Evolutionary conservation across 2,888 invertebrate genomes (phyloP).

Genomic region (Miltochrista miniata): DNA sequence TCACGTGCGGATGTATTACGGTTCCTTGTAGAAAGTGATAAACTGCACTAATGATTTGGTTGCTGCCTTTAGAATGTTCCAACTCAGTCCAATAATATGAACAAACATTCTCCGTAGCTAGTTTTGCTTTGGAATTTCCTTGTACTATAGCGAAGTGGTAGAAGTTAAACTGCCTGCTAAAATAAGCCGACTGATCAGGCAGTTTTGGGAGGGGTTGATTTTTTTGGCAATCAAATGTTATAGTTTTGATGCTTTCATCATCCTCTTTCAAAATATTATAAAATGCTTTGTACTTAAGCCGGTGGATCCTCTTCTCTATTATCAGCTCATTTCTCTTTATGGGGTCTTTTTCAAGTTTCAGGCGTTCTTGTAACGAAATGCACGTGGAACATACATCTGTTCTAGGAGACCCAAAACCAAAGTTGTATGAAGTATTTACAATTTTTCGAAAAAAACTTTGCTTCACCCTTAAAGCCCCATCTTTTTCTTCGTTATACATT

Average conservation of each 20-base stretch:
- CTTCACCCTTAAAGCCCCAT: too few species aligned
- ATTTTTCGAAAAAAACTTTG: too few species aligned
- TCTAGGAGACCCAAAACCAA: too few species aligned
- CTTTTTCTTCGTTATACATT: background rate
- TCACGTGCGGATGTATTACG: background rate
- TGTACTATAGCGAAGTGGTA: slow-evolving; percentile 48
- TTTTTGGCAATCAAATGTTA: slow-evolving; percentile 37
- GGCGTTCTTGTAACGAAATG: slow-evolving; percentile 12
- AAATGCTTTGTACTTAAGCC: slow-evolving; percentile 28
- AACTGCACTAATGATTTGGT: slow-evolving; percentile 5
- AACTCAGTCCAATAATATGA: slow-evolving; percentile 20
- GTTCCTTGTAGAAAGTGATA: background rate
- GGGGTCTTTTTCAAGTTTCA: slow-evolving; percentile 24
- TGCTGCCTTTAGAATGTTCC: slow-evolving; percentile 1
- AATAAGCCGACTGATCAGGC: slow-evolving; percentile 26
- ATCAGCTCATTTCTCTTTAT: slow-evolving; percentile 18
- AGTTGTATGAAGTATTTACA: too few species aligned
- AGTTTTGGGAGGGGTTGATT: slow-evolving; percentile 29
- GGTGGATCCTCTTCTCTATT: slow-evolving; percentile 25
- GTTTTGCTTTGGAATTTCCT: slow-evolving; percentile 38
- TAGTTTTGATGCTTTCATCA: slow-evolving; percentile 6
- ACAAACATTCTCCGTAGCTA: slow-evolving; percentile 18
- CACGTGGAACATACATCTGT: slow-evolving; percentile 15
- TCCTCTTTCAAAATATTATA: slow-evolving; percentile 23
- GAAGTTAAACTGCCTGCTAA: slow-evolving; percentile 18